A percentile compares a stretch with the other conserved stretches of the same genome.
Conservation (phyloP, 2,888 invertebrate species). For the Acrobasis consociella region DNA sequence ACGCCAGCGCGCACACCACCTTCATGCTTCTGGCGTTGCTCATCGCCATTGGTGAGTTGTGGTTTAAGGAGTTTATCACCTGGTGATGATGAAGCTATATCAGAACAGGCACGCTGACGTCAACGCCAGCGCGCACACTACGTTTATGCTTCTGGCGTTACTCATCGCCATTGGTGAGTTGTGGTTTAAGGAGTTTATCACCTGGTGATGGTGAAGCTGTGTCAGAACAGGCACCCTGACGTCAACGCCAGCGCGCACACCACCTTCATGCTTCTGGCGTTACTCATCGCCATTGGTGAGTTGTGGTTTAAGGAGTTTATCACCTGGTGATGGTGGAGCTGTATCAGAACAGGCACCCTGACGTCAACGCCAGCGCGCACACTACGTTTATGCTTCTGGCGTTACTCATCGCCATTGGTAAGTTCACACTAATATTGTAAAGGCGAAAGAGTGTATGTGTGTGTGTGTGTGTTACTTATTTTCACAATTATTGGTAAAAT, state of each 20-base stretch:
- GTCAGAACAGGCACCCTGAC: slow-evolving; percentile 94
- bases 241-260: slow-evolving; percentile 92
- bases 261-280: slow-evolving; percentile 89
- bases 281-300: slow-evolving; percentile 87
- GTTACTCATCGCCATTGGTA: slow-evolving; percentile 87
- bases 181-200: too few relatives aligned
- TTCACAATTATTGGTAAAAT: too few relatives aligned
- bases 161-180: slow-evolving; percentile 86
- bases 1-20: slow-evolving; percentile 90
- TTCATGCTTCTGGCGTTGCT: slow-evolving; percentile 91
- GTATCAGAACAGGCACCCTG: too few relatives aligned
- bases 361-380: slow-evolving; percentile 91
- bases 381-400: slow-evolving; percentile 90
- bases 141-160: slow-evolving; percentile 90
- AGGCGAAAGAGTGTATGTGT: too few relatives aligned
- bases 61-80: too few relatives aligned
- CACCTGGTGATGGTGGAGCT: too few relatives aligned
- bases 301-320: too few relatives aligned
- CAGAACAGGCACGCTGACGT: slow-evolving; percentile 95
- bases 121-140: slow-evolving; percentile 90
- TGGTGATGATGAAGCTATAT: slow-evolving; percentile 94
- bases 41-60: slow-evolving; percentile 85
- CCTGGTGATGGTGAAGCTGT: slow-evolving; percentile 94
- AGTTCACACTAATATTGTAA: slow-evolving; percentile 38
- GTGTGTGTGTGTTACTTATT: too few relatives aligned